A percentile compares a stretch with the other conserved stretches of the same genome.
phyloP scores from a whole-genome alignment of 1,140 invertebrate genomes.

The Trialeurodes vaporariorum region DNA sequence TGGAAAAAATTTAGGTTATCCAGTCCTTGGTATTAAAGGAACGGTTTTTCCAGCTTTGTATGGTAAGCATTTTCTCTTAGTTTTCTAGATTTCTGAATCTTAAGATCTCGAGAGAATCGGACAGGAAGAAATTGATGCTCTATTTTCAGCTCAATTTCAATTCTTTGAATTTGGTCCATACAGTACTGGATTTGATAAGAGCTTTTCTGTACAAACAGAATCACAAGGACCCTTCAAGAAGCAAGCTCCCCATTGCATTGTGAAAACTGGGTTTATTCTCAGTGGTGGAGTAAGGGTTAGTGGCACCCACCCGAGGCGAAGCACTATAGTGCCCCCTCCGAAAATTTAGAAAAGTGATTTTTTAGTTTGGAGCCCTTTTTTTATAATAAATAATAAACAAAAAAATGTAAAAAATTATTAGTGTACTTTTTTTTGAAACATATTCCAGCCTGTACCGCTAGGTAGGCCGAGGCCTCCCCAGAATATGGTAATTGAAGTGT shows the following conservation, averaged over 20 bases:
- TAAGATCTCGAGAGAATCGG: no score
- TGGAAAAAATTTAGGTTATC: slow-evolving; percentile 71
- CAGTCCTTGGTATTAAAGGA: slow-evolving; percentile 80
- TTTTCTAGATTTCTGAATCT: neutral
- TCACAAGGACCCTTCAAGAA: no score
- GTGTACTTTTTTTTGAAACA: neutral
- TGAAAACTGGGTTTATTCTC: no score
- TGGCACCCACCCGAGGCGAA: no score
- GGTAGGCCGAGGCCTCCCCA: neutral
- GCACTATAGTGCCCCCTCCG: no score
- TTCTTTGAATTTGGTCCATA: neutral
- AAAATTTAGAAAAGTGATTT: no score
- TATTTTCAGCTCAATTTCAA: neutral
- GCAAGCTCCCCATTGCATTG: no score
- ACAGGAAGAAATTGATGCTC: neutral
- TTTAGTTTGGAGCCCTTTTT: no score
- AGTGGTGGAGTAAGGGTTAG: no score
- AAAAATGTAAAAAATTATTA: neutral
- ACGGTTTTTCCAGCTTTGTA: slow-evolving; percentile 86
- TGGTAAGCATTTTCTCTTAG: slow-evolving; percentile 47
- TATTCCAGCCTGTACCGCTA: neutral
- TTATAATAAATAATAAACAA: no score
- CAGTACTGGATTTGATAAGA: neutral
- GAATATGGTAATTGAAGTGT: no score
- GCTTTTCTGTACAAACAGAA: neutral